A percentile compares a stretch with the other conserved stretches of the same genome.
Conservation (phyloP, 2,797 vertebrate species). For the Rhadinocentrus ornatus region DNA sequence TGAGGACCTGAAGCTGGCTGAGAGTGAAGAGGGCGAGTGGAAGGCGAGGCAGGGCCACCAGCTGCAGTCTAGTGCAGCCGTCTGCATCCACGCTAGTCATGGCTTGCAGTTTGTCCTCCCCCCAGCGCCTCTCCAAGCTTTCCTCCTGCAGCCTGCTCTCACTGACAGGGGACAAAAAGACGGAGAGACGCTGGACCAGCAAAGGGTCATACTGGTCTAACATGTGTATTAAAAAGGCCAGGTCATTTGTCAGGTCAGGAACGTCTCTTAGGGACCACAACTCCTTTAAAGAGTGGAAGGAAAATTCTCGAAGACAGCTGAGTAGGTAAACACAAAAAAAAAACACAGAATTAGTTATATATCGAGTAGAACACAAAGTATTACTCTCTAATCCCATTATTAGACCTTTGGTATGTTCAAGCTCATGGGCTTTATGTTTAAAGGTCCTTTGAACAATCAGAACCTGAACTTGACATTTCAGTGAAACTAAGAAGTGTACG, state of each 20-base stretch:
- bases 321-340: background rate
- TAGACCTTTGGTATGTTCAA: conserved; percentile 20
- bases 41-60: conserved; percentile 82
- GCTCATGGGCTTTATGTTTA: background rate
- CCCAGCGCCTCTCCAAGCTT: conserved; percentile 78
- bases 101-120: conserved; percentile 72
- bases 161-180: conserved; percentile 86
- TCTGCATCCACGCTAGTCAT: conserved; percentile 70
- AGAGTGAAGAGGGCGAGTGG: conserved; percentile 82
- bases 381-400: conserved; percentile 35
- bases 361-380: conserved; percentile 17
- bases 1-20: conserved; percentile 80
- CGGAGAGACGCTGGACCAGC: conserved; percentile 83
- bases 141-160: conserved; percentile 82
- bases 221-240: conserved; percentile 89
- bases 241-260: conserved; percentile 84
- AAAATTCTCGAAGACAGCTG: conserved; percentile 82
- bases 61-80: conserved; percentile 74
- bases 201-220: conserved; percentile 86
- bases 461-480: too few relatives aligned
- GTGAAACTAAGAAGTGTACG: too few relatives aligned
- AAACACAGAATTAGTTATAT: conserved; percentile 7
- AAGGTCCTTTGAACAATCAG: too few relatives aligned
- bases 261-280: conserved; percentile 74
- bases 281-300: conserved; percentile 79